Percentiles rank a stretch among this genome's conserved stretches.
These are phyloP conservation scores for Pseudanteris insignis DNA, from an alignment of 2,888 invertebrate species.

Conservation along the genomic window DNA sequence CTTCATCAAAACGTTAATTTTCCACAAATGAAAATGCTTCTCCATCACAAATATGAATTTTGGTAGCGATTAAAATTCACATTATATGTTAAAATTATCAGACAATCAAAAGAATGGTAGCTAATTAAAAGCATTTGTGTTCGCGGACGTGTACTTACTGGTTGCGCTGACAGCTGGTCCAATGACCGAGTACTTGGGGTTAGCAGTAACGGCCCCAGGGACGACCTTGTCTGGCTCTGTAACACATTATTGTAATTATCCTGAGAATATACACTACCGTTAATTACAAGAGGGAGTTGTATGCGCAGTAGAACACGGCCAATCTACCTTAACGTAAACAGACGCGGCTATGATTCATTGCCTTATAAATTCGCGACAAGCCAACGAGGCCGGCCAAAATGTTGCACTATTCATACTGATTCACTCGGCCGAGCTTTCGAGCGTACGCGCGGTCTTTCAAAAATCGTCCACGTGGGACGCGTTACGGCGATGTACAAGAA, in stretches of 20 bases:
- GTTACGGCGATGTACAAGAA: too few species aligned
- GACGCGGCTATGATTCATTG: constrained; percentile 58
- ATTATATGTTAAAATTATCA: constrained; percentile 14
- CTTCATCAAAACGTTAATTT: too few species aligned
- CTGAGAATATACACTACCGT: constrained; percentile 62
- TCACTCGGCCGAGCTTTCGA: too few species aligned
- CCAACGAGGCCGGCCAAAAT: constrained; percentile 20
- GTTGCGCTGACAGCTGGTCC: constrained; percentile 80
- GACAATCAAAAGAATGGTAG: constrained; percentile 34
- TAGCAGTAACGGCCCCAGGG: constrained; percentile 63
- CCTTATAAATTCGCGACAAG: constrained; percentile 55
- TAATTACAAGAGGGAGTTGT: constrained; percentile 49
- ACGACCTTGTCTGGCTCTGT: constrained; percentile 65
- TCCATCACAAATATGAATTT: too few species aligned
- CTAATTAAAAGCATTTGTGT: constrained; percentile 31
- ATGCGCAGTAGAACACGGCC: constrained; percentile 56
- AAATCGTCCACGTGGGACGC: too few species aligned
- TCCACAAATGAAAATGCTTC: too few species aligned
- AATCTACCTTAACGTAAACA: constrained; percentile 62
- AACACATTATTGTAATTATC: constrained; percentile 67
- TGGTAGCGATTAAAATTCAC: too few species aligned
- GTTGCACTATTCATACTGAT: constrained; percentile 34
- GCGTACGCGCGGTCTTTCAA: too few species aligned
- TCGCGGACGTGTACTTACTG: constrained; percentile 70
- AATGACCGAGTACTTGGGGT: constrained; percentile 69